phyloP scores from a whole-genome alignment of 2,888 invertebrate genomes.

The Drosophila atripex region DNA sequence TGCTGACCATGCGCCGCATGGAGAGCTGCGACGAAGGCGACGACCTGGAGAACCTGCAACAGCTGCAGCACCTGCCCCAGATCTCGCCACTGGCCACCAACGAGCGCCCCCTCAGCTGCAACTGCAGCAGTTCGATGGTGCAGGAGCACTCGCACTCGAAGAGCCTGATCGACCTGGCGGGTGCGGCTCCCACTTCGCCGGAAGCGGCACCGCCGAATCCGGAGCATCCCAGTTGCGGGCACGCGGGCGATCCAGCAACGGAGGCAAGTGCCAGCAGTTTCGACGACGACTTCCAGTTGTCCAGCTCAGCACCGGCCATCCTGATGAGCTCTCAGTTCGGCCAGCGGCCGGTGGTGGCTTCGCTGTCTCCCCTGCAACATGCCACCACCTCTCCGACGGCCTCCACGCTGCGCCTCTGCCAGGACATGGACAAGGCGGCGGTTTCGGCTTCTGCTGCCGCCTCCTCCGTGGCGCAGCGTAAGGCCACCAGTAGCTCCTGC shows the following conservation, averaged over 20 bases:
- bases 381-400: slow-evolving; percentile 68
- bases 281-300: slow-evolving; percentile 75
- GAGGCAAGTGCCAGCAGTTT: slow-evolving; percentile 55
- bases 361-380: slow-evolving; percentile 9
- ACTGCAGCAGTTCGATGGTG: slow-evolving; percentile 59
- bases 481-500: slow-evolving; percentile 60
- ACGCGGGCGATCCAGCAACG: not conserved
- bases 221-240: not conserved
- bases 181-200: not conserved
- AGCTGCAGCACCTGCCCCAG: slow-evolving; percentile 76
- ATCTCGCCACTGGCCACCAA: slow-evolving; percentile 85
- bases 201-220: not conserved
- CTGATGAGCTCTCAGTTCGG: slow-evolving; percentile 67
- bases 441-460: slow-evolving; percentile 5
- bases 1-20: slow-evolving; percentile 74
- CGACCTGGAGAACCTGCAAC: slow-evolving; percentile 53
- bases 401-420: slow-evolving; percentile 71
- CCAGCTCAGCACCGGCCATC: slow-evolving; percentile 78
- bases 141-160: slow-evolving; percentile 60
- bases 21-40: slow-evolving; percentile 74
- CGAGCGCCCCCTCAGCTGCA: slow-evolving; percentile 83
- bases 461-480: slow-evolving; percentile 16
- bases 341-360: slow-evolving; percentile 6
- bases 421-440: slow-evolving; percentile 55
- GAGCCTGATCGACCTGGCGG: slow-evolving; percentile 54